These are phyloP conservation scores for Xylota sylvarum DNA, from an alignment of 2,888 invertebrate genomes.

Conservation along the genomic window DNA sequence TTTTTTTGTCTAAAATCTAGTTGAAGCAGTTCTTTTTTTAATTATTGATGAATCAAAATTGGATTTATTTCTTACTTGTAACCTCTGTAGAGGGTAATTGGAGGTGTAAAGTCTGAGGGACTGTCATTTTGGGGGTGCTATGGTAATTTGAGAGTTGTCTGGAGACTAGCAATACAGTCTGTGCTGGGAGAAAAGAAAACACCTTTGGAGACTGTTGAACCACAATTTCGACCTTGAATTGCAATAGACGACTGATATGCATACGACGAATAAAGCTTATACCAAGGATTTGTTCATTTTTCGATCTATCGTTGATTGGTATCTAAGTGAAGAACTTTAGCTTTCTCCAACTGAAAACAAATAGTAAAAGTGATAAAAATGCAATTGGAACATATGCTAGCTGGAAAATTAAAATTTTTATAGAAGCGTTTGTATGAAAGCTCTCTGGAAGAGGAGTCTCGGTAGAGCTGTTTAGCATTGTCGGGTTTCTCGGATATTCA, in stretches of 20 bases:
- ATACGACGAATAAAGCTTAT: too few species aligned
- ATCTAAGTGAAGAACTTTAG: too few species aligned
- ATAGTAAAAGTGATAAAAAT: too few species aligned
- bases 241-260: neutral
- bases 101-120: neutral
- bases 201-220: neutral
- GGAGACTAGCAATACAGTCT: neutral
- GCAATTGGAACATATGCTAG: too few species aligned
- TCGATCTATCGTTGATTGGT: too few species aligned
- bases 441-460: too few species aligned
- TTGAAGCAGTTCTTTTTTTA: neutral
- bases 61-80: neutral
- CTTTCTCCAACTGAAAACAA: too few species aligned
- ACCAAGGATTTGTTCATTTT: too few species aligned
- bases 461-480: too few species aligned
- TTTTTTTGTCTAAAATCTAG: slow-evolving; percentile 8
- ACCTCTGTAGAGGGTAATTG: neutral
- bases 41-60: slow-evolving; percentile 4
- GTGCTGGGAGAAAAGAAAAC: neutral
- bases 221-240: neutral
- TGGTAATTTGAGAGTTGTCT: neutral
- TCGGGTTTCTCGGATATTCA: too few species aligned
- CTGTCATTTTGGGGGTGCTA: neutral
- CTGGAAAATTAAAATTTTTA: too few species aligned
- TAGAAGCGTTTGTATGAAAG: too few species aligned